Percentiles rank a stretch among this genome's conserved stretches.
phyloP scores from a whole-genome alignment of 2,113 vertebrate genomes.

The Cromileptes altivelis region DNA sequence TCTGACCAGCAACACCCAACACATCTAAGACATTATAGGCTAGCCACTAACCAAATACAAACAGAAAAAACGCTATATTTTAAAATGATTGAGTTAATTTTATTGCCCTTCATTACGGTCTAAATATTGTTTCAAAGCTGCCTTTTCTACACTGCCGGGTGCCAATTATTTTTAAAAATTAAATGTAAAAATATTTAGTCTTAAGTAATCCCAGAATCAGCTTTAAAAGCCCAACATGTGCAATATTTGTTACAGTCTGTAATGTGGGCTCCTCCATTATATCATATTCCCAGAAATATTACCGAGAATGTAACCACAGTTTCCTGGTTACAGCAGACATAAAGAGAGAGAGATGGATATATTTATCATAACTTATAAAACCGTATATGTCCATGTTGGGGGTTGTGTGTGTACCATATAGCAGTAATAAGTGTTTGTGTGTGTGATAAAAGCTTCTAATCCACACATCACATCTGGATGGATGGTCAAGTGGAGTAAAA shows the following conservation, averaged over 20 bases:
- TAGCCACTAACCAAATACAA: not conserved
- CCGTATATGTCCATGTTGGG: conserved; percentile 18
- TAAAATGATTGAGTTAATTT: not conserved
- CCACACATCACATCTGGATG: conserved; percentile 78
- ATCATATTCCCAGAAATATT: not conserved
- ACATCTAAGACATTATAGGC: not conserved
- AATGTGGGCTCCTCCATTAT: not conserved
- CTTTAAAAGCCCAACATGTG: no score
- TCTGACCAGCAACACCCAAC: not conserved
- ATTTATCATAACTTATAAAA: conserved; percentile 39
- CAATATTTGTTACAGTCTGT: not conserved
- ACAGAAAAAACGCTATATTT: not conserved
- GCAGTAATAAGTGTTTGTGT: conserved; percentile 40
- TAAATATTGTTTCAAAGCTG: not conserved
- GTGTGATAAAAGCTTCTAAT: conserved; percentile 78
- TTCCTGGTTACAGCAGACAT: not conserved
- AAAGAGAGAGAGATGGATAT: not conserved
- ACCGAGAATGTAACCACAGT: not conserved
- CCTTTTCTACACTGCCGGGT: not conserved
- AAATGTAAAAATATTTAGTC: not conserved
- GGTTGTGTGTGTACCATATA: conserved; percentile 32
- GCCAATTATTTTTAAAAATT: no score
- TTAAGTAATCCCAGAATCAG: not conserved
- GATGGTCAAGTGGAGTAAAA: conserved; percentile 59
- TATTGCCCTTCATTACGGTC: not conserved